Percentiles rank a stretch among this genome's conserved stretches.
Conservation (phyloP, 2,113 vertebrate genomes). For the Oncorhynchus tshawytscha region DNA sequence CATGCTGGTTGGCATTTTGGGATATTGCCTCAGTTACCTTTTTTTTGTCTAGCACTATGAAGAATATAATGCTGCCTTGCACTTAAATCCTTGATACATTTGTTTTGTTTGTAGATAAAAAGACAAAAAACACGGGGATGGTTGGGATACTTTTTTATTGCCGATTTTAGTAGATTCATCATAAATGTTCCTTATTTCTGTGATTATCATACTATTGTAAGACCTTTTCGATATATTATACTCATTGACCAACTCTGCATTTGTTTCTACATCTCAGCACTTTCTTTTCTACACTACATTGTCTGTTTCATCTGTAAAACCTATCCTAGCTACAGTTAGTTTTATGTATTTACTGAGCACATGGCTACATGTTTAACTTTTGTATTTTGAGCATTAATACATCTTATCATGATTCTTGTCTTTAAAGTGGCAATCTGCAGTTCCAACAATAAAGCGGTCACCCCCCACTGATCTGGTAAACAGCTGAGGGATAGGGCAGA, state of each 20-base stretch:
- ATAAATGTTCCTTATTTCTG: not conserved
- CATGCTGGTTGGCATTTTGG: slow-evolving; percentile 4
- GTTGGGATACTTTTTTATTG: not conserved
- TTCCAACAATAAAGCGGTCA: no score
- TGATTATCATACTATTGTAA: not conserved
- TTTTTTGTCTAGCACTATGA: slow-evolving; percentile 34
- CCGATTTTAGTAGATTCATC: not conserved
- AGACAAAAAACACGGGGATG: not conserved
- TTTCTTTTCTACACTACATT: no score
- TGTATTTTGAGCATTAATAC: not conserved
- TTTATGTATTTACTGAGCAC: not conserved
- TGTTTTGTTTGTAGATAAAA: not conserved
- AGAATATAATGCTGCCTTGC: slow-evolving; percentile 65
- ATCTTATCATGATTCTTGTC: no score
- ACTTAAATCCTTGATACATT: slow-evolving; percentile 34
- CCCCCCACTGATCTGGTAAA: no score
- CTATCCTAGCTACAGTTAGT: not conserved
- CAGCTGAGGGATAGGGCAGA: no score
- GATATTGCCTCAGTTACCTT: slow-evolving; percentile 28
- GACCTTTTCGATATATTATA: not conserved
- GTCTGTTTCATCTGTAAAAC: no score
- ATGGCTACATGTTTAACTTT: not conserved
- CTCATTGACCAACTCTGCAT: not conserved
- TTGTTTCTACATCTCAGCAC: no score
- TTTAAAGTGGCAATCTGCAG: no score